Base-by-base conservation (phyloP, 2,888 invertebrate species). In the Eupithecia insigniata region DNA sequence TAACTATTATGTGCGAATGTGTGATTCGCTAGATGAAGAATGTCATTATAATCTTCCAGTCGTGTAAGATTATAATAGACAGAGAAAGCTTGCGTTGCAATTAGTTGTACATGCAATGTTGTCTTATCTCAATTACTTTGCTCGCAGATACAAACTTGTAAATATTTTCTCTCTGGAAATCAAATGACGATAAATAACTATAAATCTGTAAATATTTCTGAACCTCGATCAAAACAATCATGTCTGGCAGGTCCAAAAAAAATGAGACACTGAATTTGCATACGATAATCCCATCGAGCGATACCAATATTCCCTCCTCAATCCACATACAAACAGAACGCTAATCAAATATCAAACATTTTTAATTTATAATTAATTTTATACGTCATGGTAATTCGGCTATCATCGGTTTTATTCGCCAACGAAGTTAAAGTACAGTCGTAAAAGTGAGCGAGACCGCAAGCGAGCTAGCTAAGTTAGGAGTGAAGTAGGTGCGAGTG, bases 371-470 rank as follows among this genome's bases (percentile, higher is more conserved):
- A 82, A 80, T 82, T 79, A 80, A 85, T 83, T 83, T 84, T 83
- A 83, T 82, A 82, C 80, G 79, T 85, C 84, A 89, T 84, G 84
- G 84, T 80, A 83, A 85, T 87, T 92, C 90, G 90, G 83, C 75
- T 78, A 78, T 76, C 80, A 78, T 90, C 92, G 92, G 88, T 74
- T 82, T 80, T 81, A 84, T 84, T 90, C 92, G 91, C 80, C 85
- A 79, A 83, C 82, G 66, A 82, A 80, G 82, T 83, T 87, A 83
- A 32, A 34, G 34, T 83, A 81, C 80, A 83, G 78, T 90, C 90
- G 91, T 87, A 78, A 81, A 82, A 76, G 79, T 77, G 90, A 93
- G 92, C 85, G 92, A 92, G 93, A 92, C 86, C 88, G 90, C 87
- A 82, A 81, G 79, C 84, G 83, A 85, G 81, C 83, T 84, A 81